A percentile compares a stretch with the other conserved stretches of the same genome.
Evolutionary conservation across 1,140 invertebrate species (phyloP).

Genomic region (Eupeodes corollae): DNA sequence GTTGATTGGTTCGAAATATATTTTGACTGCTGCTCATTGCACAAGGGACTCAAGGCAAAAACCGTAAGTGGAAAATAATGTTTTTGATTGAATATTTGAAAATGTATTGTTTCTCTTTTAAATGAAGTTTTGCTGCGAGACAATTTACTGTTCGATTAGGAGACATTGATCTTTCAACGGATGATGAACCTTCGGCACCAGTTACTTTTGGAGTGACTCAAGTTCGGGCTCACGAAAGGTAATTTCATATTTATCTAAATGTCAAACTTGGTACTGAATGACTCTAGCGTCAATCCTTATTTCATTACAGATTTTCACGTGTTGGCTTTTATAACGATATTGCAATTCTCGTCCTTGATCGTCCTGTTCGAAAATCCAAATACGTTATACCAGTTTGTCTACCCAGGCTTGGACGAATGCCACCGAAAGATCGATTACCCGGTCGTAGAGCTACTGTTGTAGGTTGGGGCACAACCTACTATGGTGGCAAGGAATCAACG

Average conservation of each 20-base stretch:
- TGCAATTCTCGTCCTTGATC: constrained; percentile 46
- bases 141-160: constrained; percentile 83
- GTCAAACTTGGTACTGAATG: neutral
- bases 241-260: neutral
- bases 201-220: constrained; percentile 64
- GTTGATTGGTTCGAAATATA: constrained; percentile 63
- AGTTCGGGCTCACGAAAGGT: constrained; percentile 61
- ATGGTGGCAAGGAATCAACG: constrained; percentile 74
- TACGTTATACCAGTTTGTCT: constrained; percentile 84
- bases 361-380: constrained; percentile 61
- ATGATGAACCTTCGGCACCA: constrained; percentile 68
- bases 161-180: constrained; percentile 71
- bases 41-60: constrained; percentile 73
- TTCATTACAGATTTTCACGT: constrained; percentile 51
- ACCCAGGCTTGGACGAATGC: constrained; percentile 40
- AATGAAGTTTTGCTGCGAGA: constrained; percentile 64
- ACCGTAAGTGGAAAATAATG: constrained; percentile 51
- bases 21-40: constrained; percentile 87
- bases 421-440: constrained; percentile 31
- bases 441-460: constrained; percentile 65
- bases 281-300: neutral
- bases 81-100: neutral
- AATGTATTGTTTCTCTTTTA: constrained; percentile 3
- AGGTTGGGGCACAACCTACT: constrained; percentile 83
- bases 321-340: constrained; percentile 89